Percentiles rank a stretch among this genome's conserved stretches.
phyloP scores from a whole-genome alignment of 2,797 vertebrate genomes.

The Sebastolobus alascanus region DNA sequence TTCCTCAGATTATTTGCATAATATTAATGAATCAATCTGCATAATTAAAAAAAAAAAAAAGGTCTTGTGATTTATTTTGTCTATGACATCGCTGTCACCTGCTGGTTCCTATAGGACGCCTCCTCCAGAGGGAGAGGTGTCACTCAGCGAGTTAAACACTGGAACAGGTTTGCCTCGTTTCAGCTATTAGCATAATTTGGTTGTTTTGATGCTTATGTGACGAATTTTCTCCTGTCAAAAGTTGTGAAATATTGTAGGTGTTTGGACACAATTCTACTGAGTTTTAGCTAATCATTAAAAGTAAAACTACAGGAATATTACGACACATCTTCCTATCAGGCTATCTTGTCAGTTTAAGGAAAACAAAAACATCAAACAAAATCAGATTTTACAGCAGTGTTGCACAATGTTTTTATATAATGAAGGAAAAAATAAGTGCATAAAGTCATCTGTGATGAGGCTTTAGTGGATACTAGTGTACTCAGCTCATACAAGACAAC shows the following conservation, averaged over 20 bases:
- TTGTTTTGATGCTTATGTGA: conserved; percentile 19
- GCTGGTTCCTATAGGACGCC: conserved; percentile 36
- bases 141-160: conserved; percentile 37
- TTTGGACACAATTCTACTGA: not conserved
- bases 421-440: not conserved
- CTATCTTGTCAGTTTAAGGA: not conserved
- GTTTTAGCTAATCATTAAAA: not conserved
- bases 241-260: not conserved
- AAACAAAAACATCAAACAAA: not conserved
- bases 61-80: conserved; percentile 2
- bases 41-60: conserved; percentile 31
- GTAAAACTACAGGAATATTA: not conserved
- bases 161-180: conserved; percentile 1
- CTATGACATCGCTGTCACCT: conserved; percentile 28
- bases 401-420: not conserved
- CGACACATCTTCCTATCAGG: not conserved
- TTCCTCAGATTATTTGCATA: conserved; percentile 32
- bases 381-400: not conserved
- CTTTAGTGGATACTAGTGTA: not conserved
- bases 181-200: conserved; percentile 13
- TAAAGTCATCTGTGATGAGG: not conserved
- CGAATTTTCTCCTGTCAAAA: conserved; percentile 8
- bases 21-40: conserved; percentile 57
- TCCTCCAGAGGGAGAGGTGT: conserved; percentile 34
- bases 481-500: not conserved